Percentiles rank a stretch among this genome's conserved stretches.
These are phyloP conservation scores for Limonius californicus DNA, from an alignment of 1,140 invertebrate species.

Conservation along the genomic window DNA sequence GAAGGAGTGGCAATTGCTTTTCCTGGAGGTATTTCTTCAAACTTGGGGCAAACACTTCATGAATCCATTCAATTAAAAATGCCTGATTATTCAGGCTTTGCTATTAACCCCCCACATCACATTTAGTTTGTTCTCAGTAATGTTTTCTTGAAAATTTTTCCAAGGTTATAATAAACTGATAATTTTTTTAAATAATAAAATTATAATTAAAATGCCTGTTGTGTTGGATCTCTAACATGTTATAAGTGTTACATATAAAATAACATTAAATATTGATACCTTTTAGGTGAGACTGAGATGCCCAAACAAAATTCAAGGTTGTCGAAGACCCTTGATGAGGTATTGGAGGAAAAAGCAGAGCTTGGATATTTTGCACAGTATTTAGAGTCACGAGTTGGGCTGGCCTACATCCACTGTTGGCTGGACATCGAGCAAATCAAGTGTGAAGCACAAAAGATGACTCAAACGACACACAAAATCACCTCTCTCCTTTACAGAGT, in stretches of 20 bases:
- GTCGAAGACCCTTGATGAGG: constrained; percentile 61
- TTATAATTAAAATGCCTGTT: background rate
- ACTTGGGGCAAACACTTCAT: too few species aligned
- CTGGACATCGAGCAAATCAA: constrained; percentile 68
- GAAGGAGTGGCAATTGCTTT: too few species aligned
- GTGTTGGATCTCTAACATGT: constrained; percentile 1
- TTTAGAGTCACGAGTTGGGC: constrained; percentile 58
- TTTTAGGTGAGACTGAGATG: constrained; percentile 31
- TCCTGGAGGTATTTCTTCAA: too few species aligned
- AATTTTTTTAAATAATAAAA: constrained; percentile 12
- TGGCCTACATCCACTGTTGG: constrained; percentile 65
- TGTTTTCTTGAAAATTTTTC: too few species aligned
- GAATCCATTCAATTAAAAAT: too few species aligned
- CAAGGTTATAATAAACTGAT: too few species aligned
- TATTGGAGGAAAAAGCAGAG: constrained; percentile 66
- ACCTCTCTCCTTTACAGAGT: background rate
- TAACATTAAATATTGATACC: background rate
- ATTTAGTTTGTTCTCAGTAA: too few species aligned
- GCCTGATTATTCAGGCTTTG: too few species aligned
- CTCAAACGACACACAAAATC: background rate
- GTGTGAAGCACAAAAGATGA: constrained; percentile 12
- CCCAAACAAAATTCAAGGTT: constrained; percentile 50
- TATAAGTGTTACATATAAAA: background rate
- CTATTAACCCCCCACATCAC: too few species aligned
- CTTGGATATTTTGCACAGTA: constrained; percentile 70